These are phyloP conservation scores for Apis dorsata DNA, from an alignment of 1,140 invertebrate species.

Conservation along the genomic window DNA sequence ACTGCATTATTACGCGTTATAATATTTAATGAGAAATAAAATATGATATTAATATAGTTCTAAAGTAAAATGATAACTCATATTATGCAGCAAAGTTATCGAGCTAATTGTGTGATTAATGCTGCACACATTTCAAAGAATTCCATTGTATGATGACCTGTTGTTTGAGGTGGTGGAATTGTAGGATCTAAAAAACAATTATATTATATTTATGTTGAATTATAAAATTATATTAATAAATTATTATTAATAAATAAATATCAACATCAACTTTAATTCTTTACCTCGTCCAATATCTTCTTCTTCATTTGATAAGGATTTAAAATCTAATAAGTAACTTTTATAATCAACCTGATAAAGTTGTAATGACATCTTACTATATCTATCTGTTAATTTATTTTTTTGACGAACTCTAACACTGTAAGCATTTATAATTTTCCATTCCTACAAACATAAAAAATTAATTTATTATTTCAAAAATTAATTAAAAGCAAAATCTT, in stretches of 20 bases:
- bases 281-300: conserved; percentile 83
- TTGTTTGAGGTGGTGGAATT: conserved; percentile 79
- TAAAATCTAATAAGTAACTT: conserved; percentile 98
- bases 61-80: conserved; percentile 8
- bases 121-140: conserved; percentile 99
- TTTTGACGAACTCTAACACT: conserved; percentile 94
- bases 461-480: not conserved
- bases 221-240: conserved; percentile 8
- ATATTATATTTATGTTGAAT: conserved; percentile 2
- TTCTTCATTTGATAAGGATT: conserved; percentile 92
- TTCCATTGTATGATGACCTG: conserved; percentile 97
- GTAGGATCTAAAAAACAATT: conserved; percentile 70
- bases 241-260: not conserved
- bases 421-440: conserved; percentile 99
- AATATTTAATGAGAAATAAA: conserved; percentile 13
- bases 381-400: conserved; percentile 90
- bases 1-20: not conserved
- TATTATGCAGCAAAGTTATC: conserved; percentile 80
- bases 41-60: not conserved
- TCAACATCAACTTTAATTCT: conserved; percentile 30
- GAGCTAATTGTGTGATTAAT: conserved; percentile 97
- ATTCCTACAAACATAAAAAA: conserved; percentile 84
- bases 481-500: conserved; percentile 69
- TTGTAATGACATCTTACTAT: conserved; percentile 98
- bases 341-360: conserved; percentile 99